Evolutionary conservation across 2,888 invertebrate genomes (phyloP).

Genomic region (Tricholauxania praeusta): DNA sequence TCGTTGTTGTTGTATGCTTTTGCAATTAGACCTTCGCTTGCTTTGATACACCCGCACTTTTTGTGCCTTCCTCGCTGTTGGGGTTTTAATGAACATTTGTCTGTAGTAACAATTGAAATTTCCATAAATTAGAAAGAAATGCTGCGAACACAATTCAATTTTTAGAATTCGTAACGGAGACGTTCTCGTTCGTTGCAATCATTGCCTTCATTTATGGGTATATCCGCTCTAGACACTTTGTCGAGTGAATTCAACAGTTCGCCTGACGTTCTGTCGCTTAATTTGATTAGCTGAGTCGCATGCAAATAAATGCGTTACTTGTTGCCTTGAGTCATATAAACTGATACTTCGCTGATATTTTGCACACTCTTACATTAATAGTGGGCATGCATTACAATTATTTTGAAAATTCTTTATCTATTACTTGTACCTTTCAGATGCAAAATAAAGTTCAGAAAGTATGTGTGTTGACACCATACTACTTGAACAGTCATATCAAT

Average conservation of each 20-base stretch:
- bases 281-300: conserved; percentile 16
- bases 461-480: too few species aligned
- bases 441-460: too few species aligned
- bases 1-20: neutral
- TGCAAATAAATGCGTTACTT: neutral
- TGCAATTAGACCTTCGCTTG: conserved; percentile 11
- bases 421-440: too few species aligned
- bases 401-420: too few species aligned
- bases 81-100: conserved; percentile 46
- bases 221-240: neutral
- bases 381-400: too few species aligned
- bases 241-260: conserved; percentile 19
- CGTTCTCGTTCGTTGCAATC: conserved; percentile 28
- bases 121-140: conserved; percentile 56
- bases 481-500: too few species aligned
- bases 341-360: too few species aligned
- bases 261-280: neutral
- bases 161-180: conserved; percentile 21
- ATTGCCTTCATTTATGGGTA: neutral
- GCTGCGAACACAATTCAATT: conserved; percentile 39
- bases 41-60: conserved; percentile 45
- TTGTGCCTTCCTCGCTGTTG: conserved; percentile 8
- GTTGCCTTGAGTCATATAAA: conserved; percentile 1
- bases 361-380: too few species aligned
- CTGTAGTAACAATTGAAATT: conserved; percentile 60